Percentiles rank a stretch among this genome's conserved stretches.
Evolutionary conservation across 2,113 vertebrate species (phyloP).

Genomic region (Actenoides lindsayi): DNA sequence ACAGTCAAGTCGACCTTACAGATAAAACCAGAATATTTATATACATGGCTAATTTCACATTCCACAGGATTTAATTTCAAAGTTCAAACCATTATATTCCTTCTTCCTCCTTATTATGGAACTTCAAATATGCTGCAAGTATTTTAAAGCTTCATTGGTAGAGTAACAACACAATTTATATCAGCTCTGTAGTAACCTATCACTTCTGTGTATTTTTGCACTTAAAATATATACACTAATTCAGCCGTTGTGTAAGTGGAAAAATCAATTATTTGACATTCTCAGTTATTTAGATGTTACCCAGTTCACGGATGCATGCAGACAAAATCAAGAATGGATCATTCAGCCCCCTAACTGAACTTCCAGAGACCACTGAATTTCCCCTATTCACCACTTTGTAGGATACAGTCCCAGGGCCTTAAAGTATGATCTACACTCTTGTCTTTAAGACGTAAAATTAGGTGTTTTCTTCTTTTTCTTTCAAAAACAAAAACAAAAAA

Average conservation of each 20-base stretch:
- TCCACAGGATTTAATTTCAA: not conserved
- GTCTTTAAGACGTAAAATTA: not conserved
- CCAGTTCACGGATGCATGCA: not conserved
- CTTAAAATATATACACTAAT: not conserved
- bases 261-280: slow-evolving; percentile 59
- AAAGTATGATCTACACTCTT: not conserved
- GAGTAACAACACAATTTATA: not conserved
- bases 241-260: slow-evolving; percentile 31
- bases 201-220: not conserved
- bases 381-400: not conserved
- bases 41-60: not conserved
- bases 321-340: not conserved
- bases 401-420: not conserved
- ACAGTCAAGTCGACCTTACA: not conserved
- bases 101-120: not conserved
- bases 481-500: not conserved
- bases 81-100: not conserved
- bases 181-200: not conserved
- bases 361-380: not conserved
- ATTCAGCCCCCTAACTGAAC: not conserved
- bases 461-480: not conserved
- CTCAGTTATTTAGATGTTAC: not conserved
- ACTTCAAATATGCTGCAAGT: not conserved
- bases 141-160: not conserved
- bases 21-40: not conserved